A percentile compares a stretch with the other conserved stretches of the same genome.
phyloP scores from a whole-genome alignment of 2,797 vertebrate genomes.

The Artibeus jamaicensis region DNA sequence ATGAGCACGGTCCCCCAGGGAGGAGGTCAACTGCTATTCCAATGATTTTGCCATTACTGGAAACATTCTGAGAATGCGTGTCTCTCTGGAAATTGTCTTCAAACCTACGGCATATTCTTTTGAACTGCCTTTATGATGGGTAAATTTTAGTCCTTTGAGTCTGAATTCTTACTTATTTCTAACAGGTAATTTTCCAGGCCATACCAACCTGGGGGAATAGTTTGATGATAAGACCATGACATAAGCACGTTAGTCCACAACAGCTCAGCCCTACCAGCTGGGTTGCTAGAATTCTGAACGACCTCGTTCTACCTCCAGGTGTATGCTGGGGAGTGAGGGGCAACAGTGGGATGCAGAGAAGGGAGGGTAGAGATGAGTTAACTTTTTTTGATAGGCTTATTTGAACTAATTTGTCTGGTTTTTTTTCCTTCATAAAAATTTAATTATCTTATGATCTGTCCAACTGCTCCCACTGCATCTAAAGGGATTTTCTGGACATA shows the following conservation, averaged over 20 bases:
- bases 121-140: constrained; percentile 61
- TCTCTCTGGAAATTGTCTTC: constrained; percentile 67
- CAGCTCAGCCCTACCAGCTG: not conserved
- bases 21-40: constrained; percentile 31
- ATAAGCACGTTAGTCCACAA: constrained; percentile 27
- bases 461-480: not conserved
- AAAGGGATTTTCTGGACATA: not conserved
- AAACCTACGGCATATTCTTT: constrained; percentile 55
- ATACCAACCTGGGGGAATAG: constrained; percentile 25
- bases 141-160: constrained; percentile 46
- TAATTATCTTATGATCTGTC: not conserved
- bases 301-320: not conserved
- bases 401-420: not conserved
- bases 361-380: not conserved
- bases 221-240: constrained; percentile 57
- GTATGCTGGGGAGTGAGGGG: not conserved
- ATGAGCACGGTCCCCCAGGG: constrained; percentile 48
- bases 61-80: constrained; percentile 65
- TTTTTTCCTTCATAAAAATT: not conserved
- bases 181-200: constrained; percentile 50
- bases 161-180: constrained; percentile 30
- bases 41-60: constrained; percentile 60
- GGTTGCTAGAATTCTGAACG: not conserved
- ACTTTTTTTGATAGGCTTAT: not conserved
- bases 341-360: not conserved